These are phyloP conservation scores for Formica selysi DNA, from an alignment of 1,140 invertebrate species.

Conservation along the genomic window DNA sequence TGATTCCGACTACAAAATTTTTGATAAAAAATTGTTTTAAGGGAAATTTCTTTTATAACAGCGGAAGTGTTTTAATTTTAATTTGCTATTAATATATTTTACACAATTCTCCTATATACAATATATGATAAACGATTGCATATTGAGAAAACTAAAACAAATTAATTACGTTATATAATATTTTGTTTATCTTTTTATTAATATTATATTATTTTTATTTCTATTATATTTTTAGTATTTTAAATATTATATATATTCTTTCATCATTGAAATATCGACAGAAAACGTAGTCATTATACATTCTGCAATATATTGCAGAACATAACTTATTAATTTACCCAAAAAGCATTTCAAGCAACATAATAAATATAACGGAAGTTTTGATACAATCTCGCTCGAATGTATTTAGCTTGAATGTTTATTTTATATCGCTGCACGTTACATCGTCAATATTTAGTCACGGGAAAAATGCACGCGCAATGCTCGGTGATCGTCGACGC, in stretches of 20 bases:
- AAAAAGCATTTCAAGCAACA: conserved; percentile 25
- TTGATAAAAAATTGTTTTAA: conserved; percentile 53
- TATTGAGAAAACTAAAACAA: not conserved
- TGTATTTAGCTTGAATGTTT: conserved; percentile 31
- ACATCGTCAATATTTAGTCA: conserved; percentile 42
- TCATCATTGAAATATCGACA: not conserved
- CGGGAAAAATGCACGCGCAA: not conserved
- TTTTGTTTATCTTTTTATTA: not conserved
- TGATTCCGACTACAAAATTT: not conserved
- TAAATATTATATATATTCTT: not conserved
- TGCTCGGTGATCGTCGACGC: not conserved
- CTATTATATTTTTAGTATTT: not conserved
- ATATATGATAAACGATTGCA: not conserved
- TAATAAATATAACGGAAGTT: conserved; percentile 13
- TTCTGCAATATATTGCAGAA: not conserved
- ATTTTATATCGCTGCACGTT: conserved; percentile 41
- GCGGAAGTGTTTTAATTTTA: not conserved
- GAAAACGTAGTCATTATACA: not conserved
- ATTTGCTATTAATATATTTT: not conserved
- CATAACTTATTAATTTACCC: conserved; percentile 27
- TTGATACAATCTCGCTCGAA: conserved; percentile 10
- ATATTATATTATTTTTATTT: not conserved
- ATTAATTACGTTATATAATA: not conserved
- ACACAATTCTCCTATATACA: not conserved
- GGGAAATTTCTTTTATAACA: conserved; percentile 45